A percentile compares a stretch with the other conserved stretches of the same genome.
These are phyloP conservation scores for Drosophila hamatofila DNA, from an alignment of 2,888 invertebrate genomes.

Conservation along the genomic window DNA sequence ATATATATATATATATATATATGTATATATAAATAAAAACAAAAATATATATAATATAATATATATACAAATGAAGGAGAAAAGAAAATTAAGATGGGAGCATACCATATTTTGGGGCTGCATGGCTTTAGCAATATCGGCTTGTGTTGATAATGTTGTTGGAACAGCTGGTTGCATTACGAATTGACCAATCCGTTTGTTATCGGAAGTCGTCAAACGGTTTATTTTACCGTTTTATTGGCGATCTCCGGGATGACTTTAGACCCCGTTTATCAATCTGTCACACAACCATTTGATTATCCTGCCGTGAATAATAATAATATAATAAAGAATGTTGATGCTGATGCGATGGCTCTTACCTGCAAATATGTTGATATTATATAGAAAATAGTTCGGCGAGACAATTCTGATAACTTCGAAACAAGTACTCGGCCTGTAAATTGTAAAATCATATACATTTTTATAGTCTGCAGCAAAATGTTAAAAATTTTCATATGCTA, in stretches of 20 bases:
- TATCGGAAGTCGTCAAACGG: slow-evolving; percentile 45
- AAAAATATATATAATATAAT: slow-evolving; percentile 1
- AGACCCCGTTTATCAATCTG: slow-evolving; percentile 81
- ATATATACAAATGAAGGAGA: not conserved
- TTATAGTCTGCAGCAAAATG: not conserved
- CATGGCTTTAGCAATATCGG: slow-evolving; percentile 82
- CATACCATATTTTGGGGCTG: slow-evolving; percentile 84
- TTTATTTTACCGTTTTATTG: slow-evolving; percentile 23
- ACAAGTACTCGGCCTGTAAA: slow-evolving; percentile 12
- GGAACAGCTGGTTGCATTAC: slow-evolving; percentile 83
- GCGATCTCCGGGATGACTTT: slow-evolving; percentile 77
- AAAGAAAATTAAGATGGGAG: not conserved
- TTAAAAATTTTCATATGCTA: no score
- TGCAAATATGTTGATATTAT: slow-evolving; percentile 23
- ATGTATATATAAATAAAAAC: not conserved
- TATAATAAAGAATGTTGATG: not conserved
- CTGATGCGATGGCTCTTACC: slow-evolving; percentile 5
- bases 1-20: not conserved
- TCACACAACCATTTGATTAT: slow-evolving; percentile 84
- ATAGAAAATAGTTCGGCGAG: slow-evolving; percentile 13
- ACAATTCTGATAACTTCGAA: slow-evolving; percentile 12
- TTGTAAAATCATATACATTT: not conserved
- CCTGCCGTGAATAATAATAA: slow-evolving; percentile 47
- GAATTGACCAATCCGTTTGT: slow-evolving; percentile 25
- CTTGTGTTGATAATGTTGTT: slow-evolving; percentile 74